Conservation (phyloP, 2,888 invertebrate genomes). For the Sesia bembeciformis region DNA sequence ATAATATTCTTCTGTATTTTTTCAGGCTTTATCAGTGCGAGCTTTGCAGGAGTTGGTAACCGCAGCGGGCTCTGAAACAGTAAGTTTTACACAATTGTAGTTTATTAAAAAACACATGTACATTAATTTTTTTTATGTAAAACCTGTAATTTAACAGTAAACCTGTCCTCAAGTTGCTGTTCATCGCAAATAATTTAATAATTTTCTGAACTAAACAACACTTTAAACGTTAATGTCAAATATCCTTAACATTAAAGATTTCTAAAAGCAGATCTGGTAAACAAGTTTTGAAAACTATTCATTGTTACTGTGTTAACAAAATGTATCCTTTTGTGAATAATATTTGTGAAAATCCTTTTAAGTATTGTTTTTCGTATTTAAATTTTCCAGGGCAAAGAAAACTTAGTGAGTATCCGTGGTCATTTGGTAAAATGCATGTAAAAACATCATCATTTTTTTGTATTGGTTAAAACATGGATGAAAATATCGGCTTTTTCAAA, state of each 20-base stretch:
- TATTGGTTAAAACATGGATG: constrained; percentile 2
- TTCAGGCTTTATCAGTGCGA: constrained; percentile 93
- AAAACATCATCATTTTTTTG: constrained; percentile 9
- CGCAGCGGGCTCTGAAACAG: constrained; percentile 93
- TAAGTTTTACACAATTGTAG: constrained; percentile 65
- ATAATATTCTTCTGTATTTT: constrained; percentile 5
- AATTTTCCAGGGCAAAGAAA: constrained; percentile 72
- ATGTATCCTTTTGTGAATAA: constrained; percentile 46
- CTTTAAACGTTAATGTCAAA: neutral
- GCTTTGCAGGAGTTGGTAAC: constrained; percentile 99
- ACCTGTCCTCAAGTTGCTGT: constrained; percentile 20
- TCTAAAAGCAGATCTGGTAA: neutral
- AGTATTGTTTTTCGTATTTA: constrained; percentile 50
- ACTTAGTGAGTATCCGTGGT: constrained; percentile 63
- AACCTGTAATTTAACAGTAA: constrained; percentile 45
- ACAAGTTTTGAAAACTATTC: neutral
- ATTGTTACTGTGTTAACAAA: neutral
- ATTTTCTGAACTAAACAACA: neutral
- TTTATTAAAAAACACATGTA: constrained; percentile 9
- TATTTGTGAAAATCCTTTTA: constrained; percentile 30
- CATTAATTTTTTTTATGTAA: neutral
- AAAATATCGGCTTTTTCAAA: neutral
- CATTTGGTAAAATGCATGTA: constrained; percentile 50
- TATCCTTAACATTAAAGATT: neutral
- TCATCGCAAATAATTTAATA: neutral